Base-by-base conservation (phyloP, 2,113 vertebrate genomes). In the Eurypyga helias region DNA sequence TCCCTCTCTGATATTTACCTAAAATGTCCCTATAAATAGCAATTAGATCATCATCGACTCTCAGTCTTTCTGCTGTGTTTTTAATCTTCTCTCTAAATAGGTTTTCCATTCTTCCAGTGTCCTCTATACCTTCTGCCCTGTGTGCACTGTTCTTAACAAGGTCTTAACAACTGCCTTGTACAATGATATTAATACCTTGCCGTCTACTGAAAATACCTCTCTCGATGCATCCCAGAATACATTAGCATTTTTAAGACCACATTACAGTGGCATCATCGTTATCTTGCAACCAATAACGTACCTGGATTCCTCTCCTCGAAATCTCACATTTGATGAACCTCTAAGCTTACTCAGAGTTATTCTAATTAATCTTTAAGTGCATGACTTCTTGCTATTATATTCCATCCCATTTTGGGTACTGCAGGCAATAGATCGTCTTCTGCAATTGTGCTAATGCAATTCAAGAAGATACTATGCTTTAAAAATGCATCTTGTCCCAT, bases 361-460 rank as follows among this genome's bases (percentile, higher is more conserved):
- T 93, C 75, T 95, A 97, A 95, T 97, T 96, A 94, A 97, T 96
- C 95, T 95, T 90, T 86, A 90, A 94, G 90, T 96, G 83, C 66
- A n/a, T 73, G 88, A 88, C 92, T 97, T 83, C 75, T 88, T 88
- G 90, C 82, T 88, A 38, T 96, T 90, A 79, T 33, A 85, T n/a
- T 88, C 57, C 62, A 72, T 72, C 85, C 88, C 58, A 57, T 86
- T 92, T 90, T 85, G 90, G 82, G 79, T 83, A 80, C 54, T 83
- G 48, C 52, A 80, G 54, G 82, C 90, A 92, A 95, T 69, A 83
- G 70, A 93, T 94, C 69, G 81, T 66, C 73, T 46, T 75, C 75
- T 55, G 75, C 69, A 90, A 51, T 60, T 67, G 57, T 87, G 48
- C 66, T 83, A 48, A 11, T 45, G 54, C 66, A 80, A 29, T 80